These are phyloP conservation scores for Alectura lathami DNA, from an alignment of 2,113 vertebrate genomes.

Conservation along the genomic window DNA sequence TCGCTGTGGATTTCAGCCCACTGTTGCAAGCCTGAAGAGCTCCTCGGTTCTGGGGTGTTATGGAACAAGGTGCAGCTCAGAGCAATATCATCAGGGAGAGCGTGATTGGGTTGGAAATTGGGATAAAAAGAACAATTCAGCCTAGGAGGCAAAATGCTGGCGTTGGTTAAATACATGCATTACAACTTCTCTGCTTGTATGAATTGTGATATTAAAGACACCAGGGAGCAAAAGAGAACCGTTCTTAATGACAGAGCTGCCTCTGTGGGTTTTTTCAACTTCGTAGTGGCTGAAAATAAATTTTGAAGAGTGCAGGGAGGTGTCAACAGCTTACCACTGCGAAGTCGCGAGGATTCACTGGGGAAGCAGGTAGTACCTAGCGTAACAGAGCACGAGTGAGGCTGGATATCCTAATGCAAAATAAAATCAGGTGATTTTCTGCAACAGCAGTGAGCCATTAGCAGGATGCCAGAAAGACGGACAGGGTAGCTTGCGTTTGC, in stretches of 20 bases:
- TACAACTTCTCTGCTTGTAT: background rate
- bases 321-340: background rate
- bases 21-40: no score
- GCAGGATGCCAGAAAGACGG: background rate
- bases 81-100: background rate
- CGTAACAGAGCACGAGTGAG: background rate
- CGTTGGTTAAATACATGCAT: background rate
- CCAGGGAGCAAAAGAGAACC: background rate
- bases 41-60: background rate
- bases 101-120: fast-evolving
- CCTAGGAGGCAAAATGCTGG: background rate
- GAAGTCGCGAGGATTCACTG: slow-evolving; percentile 1
- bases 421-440: slow-evolving; percentile 4
- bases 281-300: background rate
- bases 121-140: background rate
- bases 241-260: background rate
- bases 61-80: background rate
- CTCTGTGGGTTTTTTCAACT: background rate
- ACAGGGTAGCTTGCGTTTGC: background rate
- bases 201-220: background rate
- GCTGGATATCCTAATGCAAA: slow-evolving; percentile 53
- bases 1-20: background rate
- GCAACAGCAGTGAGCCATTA: background rate
- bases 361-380: slow-evolving; percentile 17
- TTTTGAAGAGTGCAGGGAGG: background rate